phyloP scores from a whole-genome alignment of 2,888 invertebrate genomes.

The Noctua comes region DNA sequence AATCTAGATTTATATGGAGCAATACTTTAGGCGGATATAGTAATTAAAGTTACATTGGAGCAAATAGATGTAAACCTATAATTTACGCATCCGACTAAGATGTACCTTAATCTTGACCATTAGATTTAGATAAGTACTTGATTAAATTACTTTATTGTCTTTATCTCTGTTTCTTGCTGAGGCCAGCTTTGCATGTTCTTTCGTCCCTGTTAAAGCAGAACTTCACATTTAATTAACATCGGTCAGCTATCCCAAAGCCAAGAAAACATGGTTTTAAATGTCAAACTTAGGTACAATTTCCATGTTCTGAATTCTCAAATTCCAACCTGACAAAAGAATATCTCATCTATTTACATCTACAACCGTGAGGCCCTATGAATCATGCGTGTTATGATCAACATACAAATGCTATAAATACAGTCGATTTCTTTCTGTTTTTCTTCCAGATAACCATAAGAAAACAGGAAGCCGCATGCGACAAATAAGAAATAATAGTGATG shows the following conservation, averaged over 20 bases:
- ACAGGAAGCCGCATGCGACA: slow-evolving; percentile 12
- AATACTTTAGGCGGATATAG: neutral
- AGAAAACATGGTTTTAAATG: neutral
- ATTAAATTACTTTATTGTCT: neutral
- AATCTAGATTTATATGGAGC: slow-evolving; percentile 29
- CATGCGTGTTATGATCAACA: neutral
- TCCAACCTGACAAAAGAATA: neutral
- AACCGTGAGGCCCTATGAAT: neutral
- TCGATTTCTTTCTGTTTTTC: slow-evolving; percentile 13
- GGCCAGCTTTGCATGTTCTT: neutral
- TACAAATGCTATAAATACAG: neutral
- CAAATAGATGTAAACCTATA: neutral
- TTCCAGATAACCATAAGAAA: slow-evolving; percentile 10
- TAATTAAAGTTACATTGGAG: neutral
- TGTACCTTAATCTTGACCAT: neutral
- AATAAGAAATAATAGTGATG: slow-evolving; percentile 26
- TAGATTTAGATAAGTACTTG: neutral
- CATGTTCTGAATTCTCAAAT: neutral
- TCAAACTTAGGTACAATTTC: neutral
- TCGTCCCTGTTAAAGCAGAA: too few species aligned
- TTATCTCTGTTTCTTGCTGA: neutral
- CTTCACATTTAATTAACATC: neutral
- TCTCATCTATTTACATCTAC: neutral
- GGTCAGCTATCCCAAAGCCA: neutral
- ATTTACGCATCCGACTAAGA: neutral